Percentiles rank a stretch among this genome's conserved stretches.
Conservation (phyloP, 1,140 invertebrate species). For the Drosophila watanabei region DNA sequence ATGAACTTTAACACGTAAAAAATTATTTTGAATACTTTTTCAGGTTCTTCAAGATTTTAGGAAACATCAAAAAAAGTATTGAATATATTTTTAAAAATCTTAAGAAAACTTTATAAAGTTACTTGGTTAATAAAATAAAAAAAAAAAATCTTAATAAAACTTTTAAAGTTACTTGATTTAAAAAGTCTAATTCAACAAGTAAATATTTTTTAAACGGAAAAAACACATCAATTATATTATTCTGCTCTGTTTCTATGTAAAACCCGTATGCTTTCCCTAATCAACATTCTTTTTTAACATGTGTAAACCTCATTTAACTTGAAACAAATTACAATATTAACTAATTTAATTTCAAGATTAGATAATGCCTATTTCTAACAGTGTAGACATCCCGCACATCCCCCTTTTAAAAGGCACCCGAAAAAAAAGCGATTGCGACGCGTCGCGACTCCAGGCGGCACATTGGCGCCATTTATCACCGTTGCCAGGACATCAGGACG, state of each 20-base stretch:
- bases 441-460: slow-evolving; percentile 79
- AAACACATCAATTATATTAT: not conserved
- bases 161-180: too few species aligned
- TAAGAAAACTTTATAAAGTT: too few species aligned
- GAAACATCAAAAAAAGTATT: too few species aligned
- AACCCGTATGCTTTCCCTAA: not conserved
- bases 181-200: not conserved
- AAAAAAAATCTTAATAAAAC: too few species aligned
- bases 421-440: slow-evolving; percentile 67
- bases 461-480: slow-evolving; percentile 85
- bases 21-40: too few species aligned
- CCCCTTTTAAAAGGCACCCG: slow-evolving; percentile 16
- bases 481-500: slow-evolving; percentile 58
- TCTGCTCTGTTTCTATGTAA: not conserved
- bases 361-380: not conserved
- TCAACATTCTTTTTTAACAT: too few species aligned
- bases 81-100: not conserved
- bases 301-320: not conserved
- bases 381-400: slow-evolving; percentile 17
- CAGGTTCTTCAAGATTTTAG: too few species aligned
- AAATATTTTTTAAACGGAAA: not conserved
- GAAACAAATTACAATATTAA: too few species aligned
- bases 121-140: too few species aligned
- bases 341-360: too few species aligned
- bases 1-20: not conserved